Base-by-base conservation (phyloP, 2,888 invertebrate genomes). In the Brachylomia viminalis region DNA sequence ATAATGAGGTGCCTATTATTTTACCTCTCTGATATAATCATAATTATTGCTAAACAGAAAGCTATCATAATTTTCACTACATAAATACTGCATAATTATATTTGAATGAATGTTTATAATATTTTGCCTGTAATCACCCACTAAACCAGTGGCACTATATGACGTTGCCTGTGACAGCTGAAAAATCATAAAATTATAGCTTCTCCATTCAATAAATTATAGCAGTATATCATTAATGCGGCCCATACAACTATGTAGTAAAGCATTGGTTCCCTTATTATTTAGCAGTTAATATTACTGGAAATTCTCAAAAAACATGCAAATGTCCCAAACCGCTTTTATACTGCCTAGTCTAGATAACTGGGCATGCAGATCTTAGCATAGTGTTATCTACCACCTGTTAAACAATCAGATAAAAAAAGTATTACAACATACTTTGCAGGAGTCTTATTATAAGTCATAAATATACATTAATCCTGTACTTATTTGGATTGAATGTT, bases 401-500 rank as follows among this genome's bases (percentile, higher is more conserved):
- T 42, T 62, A n/a, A 49, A 45, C n/a, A 66, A 70, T 77, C 42
- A 42, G 70, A 70, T 78, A 78, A 77, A 38, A 77, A 38, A 70
- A 76, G 5, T 38, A 10, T 75, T 59, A 47, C 56, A 15, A 75
- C 33, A 49, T 20, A 56, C 27, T 11, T 23, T 38, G 1, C 17
- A 17, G 23, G 17, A 66, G 33, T 52, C 33, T 52, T 7, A 33
- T 33, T 49, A n/a, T 54, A 47, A 33, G 7, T 15, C 23, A 52
- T 27, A 56, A 69, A 62, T 23, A 11, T 58, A 45, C 42, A 78
- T 65, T 71, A 71, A 45, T 64, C 1, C 27, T 30, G 23, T 47
- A 61, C 42, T 71, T 33, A 52, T 64, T 52, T 20, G 11, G 23
- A 52, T 78, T 71, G 17, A 2, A 78, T 27, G 45, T 78, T 33